Evolutionary conservation across 2,888 invertebrate genomes (phyloP).

Genomic region (Pseudococcus longispinus): DNA sequence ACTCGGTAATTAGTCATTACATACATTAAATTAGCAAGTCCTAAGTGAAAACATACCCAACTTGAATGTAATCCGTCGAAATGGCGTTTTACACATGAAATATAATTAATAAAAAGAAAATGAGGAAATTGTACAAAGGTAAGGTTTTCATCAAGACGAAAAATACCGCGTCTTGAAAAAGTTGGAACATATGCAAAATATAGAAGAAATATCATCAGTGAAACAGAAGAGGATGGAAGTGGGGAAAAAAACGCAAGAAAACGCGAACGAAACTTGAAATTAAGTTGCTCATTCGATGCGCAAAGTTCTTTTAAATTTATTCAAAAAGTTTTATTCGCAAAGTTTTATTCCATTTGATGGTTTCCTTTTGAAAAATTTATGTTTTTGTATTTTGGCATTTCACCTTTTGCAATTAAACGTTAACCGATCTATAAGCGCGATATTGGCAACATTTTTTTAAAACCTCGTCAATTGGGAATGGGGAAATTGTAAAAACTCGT

Average conservation of each 20-base stretch:
- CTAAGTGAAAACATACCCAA: neutral
- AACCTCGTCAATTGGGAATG: constrained; percentile 19
- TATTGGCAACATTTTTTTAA: constrained; percentile 17
- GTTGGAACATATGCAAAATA: neutral
- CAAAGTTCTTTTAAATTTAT: constrained; percentile 52
- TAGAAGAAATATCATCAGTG: neutral
- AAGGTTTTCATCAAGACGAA: neutral
- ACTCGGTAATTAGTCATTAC: neutral
- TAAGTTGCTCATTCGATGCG: constrained; percentile 45
- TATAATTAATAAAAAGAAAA: neutral
- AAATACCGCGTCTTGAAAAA: neutral
- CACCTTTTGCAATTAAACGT: constrained; percentile 47
- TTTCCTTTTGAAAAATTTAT: constrained; percentile 50
- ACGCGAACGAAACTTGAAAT: constrained; percentile 44
- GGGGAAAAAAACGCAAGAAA: neutral
- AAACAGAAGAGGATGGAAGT: neutral
- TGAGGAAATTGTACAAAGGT: neutral
- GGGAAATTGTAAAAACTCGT: neutral
- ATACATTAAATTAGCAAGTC: neutral
- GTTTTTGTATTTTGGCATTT: constrained; percentile 46
- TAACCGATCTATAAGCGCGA: constrained; percentile 23
- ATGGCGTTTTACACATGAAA: neutral
- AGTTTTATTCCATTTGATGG: constrained; percentile 52
- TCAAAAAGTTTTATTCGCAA: constrained; percentile 51
- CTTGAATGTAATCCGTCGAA: neutral